These are phyloP conservation scores for Graptemys geographica DNA, from an alignment of 2,797 vertebrate genomes.

Conservation along the genomic window DNA sequence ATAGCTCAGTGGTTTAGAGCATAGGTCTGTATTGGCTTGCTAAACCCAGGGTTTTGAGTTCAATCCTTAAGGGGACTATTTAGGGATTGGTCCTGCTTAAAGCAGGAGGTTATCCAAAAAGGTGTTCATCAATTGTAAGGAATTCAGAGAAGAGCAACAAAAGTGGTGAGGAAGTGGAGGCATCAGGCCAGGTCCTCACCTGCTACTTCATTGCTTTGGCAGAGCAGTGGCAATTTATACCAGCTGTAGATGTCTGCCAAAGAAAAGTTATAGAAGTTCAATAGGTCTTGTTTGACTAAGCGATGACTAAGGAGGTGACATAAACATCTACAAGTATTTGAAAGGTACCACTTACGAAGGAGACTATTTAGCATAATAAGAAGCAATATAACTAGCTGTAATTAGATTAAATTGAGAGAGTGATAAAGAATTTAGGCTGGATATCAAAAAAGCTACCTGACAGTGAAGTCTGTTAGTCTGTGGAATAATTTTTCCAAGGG, in stretches of 20 bases:
- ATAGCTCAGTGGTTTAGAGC: too few relatives aligned
- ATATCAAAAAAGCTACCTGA: background rate
- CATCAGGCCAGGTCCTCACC: background rate
- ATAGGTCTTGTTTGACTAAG: background rate
- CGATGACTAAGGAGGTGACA: conserved; percentile 7
- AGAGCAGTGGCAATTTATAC: background rate
- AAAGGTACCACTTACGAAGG: background rate
- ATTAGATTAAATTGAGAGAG: background rate
- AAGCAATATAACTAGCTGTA: background rate
- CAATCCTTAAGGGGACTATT: too few relatives aligned
- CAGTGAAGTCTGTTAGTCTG: background rate
- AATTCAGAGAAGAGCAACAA: conserved; percentile 39
- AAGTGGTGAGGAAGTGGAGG: conserved; percentile 24
- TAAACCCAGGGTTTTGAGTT: too few relatives aligned
- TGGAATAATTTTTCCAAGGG: background rate
- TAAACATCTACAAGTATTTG: background rate
- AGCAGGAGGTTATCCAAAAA: background rate
- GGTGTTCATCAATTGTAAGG: background rate
- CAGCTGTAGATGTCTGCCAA: background rate
- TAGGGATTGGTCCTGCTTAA: too few relatives aligned
- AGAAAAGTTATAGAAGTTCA: conserved; percentile 28
- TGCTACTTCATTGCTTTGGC: background rate
- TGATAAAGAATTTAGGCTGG: background rate
- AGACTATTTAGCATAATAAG: background rate
- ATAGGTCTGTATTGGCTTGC: too few relatives aligned